These are phyloP conservation scores for Rhabdomys pumilio DNA, from an alignment of 2,797 vertebrate genomes.

Conservation along the genomic window DNA sequence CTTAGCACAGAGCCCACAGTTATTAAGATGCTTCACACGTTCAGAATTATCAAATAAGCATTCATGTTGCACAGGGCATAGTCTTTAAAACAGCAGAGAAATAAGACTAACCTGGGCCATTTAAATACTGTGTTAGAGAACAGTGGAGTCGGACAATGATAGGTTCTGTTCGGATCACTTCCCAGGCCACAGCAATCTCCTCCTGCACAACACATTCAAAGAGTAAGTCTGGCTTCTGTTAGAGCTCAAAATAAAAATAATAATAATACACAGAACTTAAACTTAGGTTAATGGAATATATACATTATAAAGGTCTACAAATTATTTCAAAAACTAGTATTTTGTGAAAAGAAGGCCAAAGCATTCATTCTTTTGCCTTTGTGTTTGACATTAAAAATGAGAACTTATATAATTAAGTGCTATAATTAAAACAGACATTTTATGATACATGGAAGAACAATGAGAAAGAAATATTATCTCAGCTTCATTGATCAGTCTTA, in stretches of 20 bases:
- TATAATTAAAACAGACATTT: neutral
- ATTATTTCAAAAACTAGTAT: neutral
- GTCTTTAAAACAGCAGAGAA: conserved; percentile 32
- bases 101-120: conserved; percentile 92
- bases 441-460: conserved; percentile 35
- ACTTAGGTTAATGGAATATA: neutral
- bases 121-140: conserved; percentile 95
- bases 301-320: conserved; percentile 12
- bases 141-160: conserved; percentile 95
- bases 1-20: neutral
- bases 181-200: conserved; percentile 96
- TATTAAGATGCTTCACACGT: neutral
- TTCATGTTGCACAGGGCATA: neutral
- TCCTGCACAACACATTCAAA: conserved; percentile 88
- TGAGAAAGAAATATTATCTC: neutral
- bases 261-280: neutral
- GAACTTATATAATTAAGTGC: neutral
- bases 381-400: conserved; percentile 41
- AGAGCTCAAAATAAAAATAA: conserved; percentile 20
- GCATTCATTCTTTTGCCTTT: conserved; percentile 32
- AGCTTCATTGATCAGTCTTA: conserved; percentile 30
- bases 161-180: conserved; percentile 94
- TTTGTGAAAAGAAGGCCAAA: conserved; percentile 39
- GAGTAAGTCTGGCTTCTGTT: conserved; percentile 63
- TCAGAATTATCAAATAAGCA: conserved; percentile 7